phyloP scores from a whole-genome alignment of 2,113 vertebrate species.

The Chaetorhynchus papuensis region DNA sequence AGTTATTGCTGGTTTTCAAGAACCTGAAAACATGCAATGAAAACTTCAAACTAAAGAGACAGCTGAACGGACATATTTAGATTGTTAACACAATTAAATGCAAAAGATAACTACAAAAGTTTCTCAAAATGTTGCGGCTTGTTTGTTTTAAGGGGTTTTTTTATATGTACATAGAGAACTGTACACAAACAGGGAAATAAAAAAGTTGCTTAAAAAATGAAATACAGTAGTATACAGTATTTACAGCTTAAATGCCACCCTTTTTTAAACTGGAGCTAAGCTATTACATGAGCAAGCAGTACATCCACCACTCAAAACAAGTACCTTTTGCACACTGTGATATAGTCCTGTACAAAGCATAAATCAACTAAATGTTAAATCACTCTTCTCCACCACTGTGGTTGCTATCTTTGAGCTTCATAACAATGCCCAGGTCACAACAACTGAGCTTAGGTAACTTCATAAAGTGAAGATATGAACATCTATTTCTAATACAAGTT shows the following conservation, averaged over 20 bases:
- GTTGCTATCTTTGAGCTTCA: background rate
- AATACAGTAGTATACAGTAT: constrained; percentile 69
- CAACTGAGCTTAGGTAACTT: background rate
- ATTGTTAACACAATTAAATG: constrained; percentile 21
- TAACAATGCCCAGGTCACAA: background rate
- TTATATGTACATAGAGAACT: constrained; percentile 58
- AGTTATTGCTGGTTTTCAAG: constrained; percentile 69
- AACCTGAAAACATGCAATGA: background rate
- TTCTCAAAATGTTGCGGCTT: background rate
- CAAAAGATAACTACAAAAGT: constrained; percentile 59
- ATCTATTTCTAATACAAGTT: background rate
- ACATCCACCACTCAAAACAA: constrained; percentile 12
- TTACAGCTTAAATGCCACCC: constrained; percentile 65
- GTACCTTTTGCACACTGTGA: background rate
- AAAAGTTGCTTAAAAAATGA: constrained; percentile 71
- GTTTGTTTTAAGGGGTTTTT: background rate
- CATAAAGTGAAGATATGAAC: background rate
- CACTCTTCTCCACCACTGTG: background rate
- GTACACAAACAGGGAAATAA: constrained; percentile 73
- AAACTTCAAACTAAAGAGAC: constrained; percentile 12
- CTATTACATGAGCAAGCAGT: constrained; percentile 64
- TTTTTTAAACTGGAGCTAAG: constrained; percentile 20
- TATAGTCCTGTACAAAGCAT: background rate
- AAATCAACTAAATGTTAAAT: background rate
- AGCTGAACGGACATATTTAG: background rate